Evolutionary conservation across 2,113 vertebrate species (phyloP), one percentile per base, ranked within the genome.

Genomic region (Chionodraco myersi): DNA sequence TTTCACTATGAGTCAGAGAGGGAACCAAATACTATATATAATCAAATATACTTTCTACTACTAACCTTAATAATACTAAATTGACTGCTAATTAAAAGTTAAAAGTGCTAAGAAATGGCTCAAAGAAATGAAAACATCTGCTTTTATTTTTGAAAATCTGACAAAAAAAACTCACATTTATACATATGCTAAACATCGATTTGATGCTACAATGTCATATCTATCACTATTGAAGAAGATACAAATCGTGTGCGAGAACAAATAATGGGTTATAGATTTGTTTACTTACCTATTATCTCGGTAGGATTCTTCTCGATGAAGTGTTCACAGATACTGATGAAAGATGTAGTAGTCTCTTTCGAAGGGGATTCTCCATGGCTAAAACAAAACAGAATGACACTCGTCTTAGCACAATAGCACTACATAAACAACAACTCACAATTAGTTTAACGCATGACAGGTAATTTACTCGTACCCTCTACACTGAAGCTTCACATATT

Each of bases 341-440:
- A 99, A 41, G 92, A 95, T 16, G 94, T 88, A 1, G 97, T 98
- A 6, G 96, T 96, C 66, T 99, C 98, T 71, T 82, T 82, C 2
- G 97, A 96, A 68, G 98, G 98, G 23, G 97, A 97, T 60, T 99
- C 98, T 3, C 96, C 97, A 45, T 98, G 97, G 72, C 98, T 99
- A 59, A 53, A 91, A 3, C 5, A 74, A 30, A 41, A 75, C 6
- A 73, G 2, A 54, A 61, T 1, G 23, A 59, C 51, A 73, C 26
- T 3, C 15, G 3, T n/a, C 3, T 57, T 52, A 34, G 3, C 1
- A 66, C 8, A 21, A 45, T 10, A 58, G 0, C 12, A 10, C 10
- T 23, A 1, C 58, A 18, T 64, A 1, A 58, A 60, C 44, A 21
- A 10, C n/a, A 70, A 41, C 15, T 21, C 5, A 18, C 3, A 23